These are phyloP conservation scores for Dermolepida albohirtum DNA, from an alignment of 2,888 invertebrate genomes.

Conservation along the genomic window DNA sequence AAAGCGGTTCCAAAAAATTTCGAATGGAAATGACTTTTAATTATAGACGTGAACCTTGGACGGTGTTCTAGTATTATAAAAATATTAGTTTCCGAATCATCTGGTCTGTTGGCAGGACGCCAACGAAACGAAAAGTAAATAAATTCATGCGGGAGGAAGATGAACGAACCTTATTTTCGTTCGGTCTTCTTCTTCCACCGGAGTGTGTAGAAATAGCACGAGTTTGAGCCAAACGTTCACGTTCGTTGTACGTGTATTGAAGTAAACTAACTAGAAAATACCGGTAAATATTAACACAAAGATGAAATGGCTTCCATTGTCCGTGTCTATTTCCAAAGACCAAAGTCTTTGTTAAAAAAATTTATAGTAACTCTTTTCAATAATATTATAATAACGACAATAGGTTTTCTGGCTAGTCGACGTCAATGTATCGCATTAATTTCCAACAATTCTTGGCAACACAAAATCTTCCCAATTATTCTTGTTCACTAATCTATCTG, in stretches of 20 bases:
- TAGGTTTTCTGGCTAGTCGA: too few relatives aligned
- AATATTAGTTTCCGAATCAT: constrained; percentile 30
- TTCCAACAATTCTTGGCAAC: too few relatives aligned
- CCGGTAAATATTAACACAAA: constrained; percentile 4
- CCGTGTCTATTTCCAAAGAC: too few relatives aligned
- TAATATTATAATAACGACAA: too few relatives aligned
- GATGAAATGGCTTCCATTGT: background rate
- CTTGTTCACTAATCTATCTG: too few relatives aligned
- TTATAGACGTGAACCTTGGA: constrained; percentile 38
- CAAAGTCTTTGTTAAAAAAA: too few relatives aligned
- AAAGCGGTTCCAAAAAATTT: constrained; percentile 34
- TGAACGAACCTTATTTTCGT: constrained; percentile 29
- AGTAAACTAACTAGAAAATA: constrained; percentile 10
- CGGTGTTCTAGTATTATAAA: constrained; percentile 24
- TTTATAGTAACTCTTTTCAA: too few relatives aligned
- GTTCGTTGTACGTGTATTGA: background rate
- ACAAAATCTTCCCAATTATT: too few relatives aligned
- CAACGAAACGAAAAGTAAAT: constrained; percentile 33
- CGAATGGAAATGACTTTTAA: constrained; percentile 34
- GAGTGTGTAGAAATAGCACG: constrained; percentile 18
- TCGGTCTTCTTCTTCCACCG: constrained; percentile 14
- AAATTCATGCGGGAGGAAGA: constrained; percentile 24
- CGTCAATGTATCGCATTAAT: too few relatives aligned
- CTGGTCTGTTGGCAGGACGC: constrained; percentile 31
- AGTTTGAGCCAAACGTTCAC: background rate